Conservation (phyloP, 2,797 vertebrate genomes). For the Chaetodon trifasciatus region DNA sequence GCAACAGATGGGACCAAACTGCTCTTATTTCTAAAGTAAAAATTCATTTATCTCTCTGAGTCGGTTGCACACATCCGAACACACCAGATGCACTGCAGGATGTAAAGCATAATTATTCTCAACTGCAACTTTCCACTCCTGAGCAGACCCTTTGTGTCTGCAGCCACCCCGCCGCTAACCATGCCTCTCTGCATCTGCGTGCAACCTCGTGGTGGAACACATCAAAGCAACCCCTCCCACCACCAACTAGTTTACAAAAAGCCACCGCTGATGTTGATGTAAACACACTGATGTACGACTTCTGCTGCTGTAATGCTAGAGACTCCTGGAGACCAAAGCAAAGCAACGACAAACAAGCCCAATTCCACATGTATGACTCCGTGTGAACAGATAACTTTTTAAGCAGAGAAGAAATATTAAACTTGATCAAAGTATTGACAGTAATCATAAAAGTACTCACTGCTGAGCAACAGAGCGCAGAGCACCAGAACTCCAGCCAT, state of each 20-base stretch:
- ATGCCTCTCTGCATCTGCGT: constrained; percentile 40
- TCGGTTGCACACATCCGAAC: constrained; percentile 26
- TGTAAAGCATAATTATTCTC: constrained; percentile 74
- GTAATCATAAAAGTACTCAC: constrained; percentile 77
- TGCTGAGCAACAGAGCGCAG: constrained; percentile 73
- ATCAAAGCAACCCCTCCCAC: constrained; percentile 38
- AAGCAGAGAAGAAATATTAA: neutral
- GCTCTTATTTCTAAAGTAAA: neutral
- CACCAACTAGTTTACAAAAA: constrained; percentile 3
- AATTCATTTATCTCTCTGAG: neutral
- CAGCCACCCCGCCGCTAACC: constrained; percentile 52
- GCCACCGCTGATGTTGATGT: constrained; percentile 10
- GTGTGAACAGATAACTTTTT: neutral
- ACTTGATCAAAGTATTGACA: neutral
- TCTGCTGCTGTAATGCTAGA: neutral
- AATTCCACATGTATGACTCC: neutral
- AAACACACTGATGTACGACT: neutral
- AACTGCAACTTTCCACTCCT: constrained; percentile 78
- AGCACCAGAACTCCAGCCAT: constrained; percentile 75
- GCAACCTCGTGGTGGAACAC: constrained; percentile 45
- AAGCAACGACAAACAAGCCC: neutral
- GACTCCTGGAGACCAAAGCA: neutral
- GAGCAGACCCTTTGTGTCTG: constrained; percentile 81
- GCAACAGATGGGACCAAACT: neutral
- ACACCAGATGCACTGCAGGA: constrained; percentile 70